Evolutionary conservation across 1,140 invertebrate species (phyloP).

Genomic region (Akabosia matsudoensis): DNA sequence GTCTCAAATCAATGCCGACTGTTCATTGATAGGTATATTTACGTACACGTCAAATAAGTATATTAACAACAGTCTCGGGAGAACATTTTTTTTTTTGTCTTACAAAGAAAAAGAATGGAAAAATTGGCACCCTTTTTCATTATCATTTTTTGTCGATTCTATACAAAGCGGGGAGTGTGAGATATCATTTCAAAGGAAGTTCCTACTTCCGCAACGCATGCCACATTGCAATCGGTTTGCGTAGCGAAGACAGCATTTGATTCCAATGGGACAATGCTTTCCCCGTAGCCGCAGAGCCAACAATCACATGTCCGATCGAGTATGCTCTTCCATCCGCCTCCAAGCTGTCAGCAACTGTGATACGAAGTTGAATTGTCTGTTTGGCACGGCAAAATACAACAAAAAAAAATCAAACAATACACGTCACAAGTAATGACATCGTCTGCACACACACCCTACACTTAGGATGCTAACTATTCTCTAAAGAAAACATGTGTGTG

Average conservation of each 20-base stretch:
- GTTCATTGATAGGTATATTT: too few species aligned
- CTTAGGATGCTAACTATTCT: background rate
- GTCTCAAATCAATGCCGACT: too few species aligned
- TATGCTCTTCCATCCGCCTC: slow-evolving; percentile 54
- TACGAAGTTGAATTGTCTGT: slow-evolving; percentile 66
- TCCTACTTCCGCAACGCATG: slow-evolving; percentile 67
- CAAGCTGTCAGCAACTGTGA: slow-evolving; percentile 62
- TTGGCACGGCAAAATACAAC: slow-evolving; percentile 44
- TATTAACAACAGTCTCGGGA: too few species aligned
- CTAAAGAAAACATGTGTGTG: background rate
- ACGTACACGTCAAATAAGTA: too few species aligned
- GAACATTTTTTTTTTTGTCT: too few species aligned
- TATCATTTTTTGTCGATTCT: background rate
- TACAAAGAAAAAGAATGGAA: too few species aligned
- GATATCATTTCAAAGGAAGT: background rate
- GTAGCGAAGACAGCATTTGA: slow-evolving; percentile 74
- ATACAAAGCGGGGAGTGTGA: background rate
- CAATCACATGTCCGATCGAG: slow-evolving; percentile 69
- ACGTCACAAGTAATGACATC: too few species aligned
- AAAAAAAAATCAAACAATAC: background rate
- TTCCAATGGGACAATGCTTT: slow-evolving; percentile 74
- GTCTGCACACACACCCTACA: background rate
- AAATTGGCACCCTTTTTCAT: too few species aligned
- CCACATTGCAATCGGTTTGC: slow-evolving; percentile 81
- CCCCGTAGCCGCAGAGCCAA: slow-evolving; percentile 65